phyloP scores from a whole-genome alignment of 2,797 vertebrate genomes.

The Cynopterus sphinx region DNA sequence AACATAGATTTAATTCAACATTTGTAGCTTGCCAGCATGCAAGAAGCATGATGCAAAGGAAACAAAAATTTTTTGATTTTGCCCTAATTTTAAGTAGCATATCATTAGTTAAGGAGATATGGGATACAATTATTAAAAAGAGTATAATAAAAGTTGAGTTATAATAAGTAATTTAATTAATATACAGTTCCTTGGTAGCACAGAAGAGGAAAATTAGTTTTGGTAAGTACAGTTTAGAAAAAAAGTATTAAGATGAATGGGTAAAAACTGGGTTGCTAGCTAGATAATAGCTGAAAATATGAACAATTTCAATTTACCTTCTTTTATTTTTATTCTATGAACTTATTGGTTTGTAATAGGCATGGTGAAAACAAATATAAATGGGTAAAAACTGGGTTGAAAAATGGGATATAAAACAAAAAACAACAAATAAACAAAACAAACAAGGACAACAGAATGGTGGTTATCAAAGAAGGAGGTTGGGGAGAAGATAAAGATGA shows the following conservation, averaged over 20 bases:
- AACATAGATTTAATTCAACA: constrained; percentile 11
- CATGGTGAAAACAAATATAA: constrained; percentile 94
- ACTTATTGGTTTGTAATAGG: constrained; percentile 93
- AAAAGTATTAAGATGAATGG: not conserved
- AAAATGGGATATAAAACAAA: not conserved
- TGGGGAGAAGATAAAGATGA: not conserved
- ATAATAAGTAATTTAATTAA: not conserved
- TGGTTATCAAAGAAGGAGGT: not conserved
- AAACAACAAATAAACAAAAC: not conserved
- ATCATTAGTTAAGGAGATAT: not conserved
- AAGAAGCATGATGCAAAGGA: not conserved
- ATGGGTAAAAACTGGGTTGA: not conserved
- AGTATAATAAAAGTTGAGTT: not conserved
- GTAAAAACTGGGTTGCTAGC: not conserved
- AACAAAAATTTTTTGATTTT: constrained; percentile 24
- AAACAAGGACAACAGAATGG: not conserved
- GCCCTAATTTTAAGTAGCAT: not conserved
- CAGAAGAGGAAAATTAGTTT: not conserved
- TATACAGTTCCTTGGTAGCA: not conserved
- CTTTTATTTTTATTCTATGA: not conserved
- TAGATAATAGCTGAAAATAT: not conserved
- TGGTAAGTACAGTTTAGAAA: not conserved
- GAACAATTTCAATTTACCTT: not conserved
- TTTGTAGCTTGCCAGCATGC: not conserved
- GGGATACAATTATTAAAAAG: not conserved